Conservation (phyloP, 2,797 vertebrate genomes). For the Oreonectes daqikongensis region DNA sequence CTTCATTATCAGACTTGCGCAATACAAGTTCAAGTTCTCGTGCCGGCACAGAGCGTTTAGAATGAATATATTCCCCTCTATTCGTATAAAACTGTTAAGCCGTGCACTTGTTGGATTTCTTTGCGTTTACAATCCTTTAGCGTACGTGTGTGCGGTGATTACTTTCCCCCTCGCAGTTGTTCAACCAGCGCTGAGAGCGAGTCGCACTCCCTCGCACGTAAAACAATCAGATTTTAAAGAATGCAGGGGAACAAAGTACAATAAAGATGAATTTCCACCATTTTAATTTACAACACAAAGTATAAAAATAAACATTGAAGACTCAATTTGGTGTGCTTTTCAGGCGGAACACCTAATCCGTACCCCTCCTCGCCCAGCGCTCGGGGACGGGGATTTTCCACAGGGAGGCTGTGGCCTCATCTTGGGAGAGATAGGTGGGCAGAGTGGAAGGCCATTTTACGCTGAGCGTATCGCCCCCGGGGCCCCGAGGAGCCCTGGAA, state of each 20-base stretch:
- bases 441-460: constrained; percentile 68
- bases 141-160: constrained; percentile 62
- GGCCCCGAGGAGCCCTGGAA: constrained; percentile 57
- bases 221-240: constrained; percentile 80
- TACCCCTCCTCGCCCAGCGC: constrained; percentile 57
- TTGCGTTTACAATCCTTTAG: constrained; percentile 29
- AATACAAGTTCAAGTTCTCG: constrained; percentile 20
- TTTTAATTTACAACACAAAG: constrained; percentile 78
- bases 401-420: constrained; percentile 63
- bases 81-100: constrained; percentile 12
- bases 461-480: constrained; percentile 55
- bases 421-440: constrained; percentile 76
- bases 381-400: constrained; percentile 72
- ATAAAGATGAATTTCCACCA: constrained; percentile 70
- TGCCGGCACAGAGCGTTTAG: constrained; percentile 7
- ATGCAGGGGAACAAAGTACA: constrained; percentile 71
- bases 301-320: constrained; percentile 80
- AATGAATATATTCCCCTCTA: constrained; percentile 16
- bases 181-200: constrained; percentile 67
- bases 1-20: constrained; percentile 13
- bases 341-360: constrained; percentile 78
- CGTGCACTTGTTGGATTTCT: constrained; percentile 24
- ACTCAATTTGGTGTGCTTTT: constrained; percentile 79
- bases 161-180: constrained; percentile 67
- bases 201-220: constrained; percentile 78